phyloP scores from a whole-genome alignment of 2,888 invertebrate species.

The Gymnosoma rotundatum region DNA sequence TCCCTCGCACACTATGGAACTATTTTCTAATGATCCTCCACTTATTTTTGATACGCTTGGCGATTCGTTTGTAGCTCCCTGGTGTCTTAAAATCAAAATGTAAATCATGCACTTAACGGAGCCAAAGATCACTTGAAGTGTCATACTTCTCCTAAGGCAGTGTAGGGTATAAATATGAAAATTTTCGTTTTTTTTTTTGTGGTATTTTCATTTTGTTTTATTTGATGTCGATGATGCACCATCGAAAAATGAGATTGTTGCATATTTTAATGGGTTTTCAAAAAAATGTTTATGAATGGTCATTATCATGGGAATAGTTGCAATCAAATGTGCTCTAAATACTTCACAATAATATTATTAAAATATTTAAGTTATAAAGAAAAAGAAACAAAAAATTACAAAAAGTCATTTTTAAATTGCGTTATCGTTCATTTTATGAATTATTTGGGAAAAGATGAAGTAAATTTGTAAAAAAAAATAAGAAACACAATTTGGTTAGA shows the following conservation, averaged over 20 bases:
- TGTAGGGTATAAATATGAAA: slow-evolving; percentile 38
- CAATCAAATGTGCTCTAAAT: slow-evolving; percentile 64
- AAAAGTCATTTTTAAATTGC: slow-evolving; percentile 11
- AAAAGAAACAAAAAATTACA: background rate
- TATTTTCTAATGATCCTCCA: too few relatives aligned
- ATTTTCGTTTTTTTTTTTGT: slow-evolving; percentile 1
- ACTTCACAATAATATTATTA: slow-evolving; percentile 44
- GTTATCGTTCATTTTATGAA: background rate
- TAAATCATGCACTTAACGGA: too few relatives aligned
- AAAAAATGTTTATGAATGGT: slow-evolving; percentile 59
- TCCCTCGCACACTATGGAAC: too few relatives aligned
- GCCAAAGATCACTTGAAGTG: background rate
- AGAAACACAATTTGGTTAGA: too few relatives aligned
- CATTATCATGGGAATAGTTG: slow-evolving; percentile 65
- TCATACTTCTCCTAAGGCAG: too few relatives aligned
- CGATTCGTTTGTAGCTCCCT: too few relatives aligned
- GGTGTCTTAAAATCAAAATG: too few relatives aligned
- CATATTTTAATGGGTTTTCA: slow-evolving; percentile 66
- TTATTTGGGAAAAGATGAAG: too few relatives aligned
- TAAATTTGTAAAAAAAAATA: too few relatives aligned
- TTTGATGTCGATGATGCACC: slow-evolving; percentile 60
- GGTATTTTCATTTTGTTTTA: slow-evolving; percentile 32
- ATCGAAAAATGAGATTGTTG: slow-evolving; percentile 61
- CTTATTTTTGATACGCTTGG: too few relatives aligned
- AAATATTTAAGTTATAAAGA: slow-evolving; percentile 3